Evolutionary conservation across 2,888 invertebrate genomes (phyloP), one percentile per base, ranked within the genome.

Genomic region (Meteorus colon): DNA sequence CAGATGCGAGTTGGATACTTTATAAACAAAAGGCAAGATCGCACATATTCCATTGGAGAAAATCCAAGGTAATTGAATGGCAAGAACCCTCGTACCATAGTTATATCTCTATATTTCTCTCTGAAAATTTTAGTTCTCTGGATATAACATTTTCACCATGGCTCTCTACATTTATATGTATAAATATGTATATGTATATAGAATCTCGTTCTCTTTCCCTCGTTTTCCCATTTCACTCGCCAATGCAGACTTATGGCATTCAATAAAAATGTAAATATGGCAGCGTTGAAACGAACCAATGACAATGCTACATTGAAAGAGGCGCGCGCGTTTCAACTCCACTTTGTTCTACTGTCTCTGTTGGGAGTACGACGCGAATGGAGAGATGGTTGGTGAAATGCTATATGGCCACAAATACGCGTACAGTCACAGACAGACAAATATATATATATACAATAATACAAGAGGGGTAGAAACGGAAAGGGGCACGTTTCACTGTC

Each of bases 261-360:
- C 90, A 89, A 90, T 89, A 89, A 90, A 90, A 90, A 90, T 90
- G 90, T 89, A 90, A 90, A 90, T 90, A 89, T 89, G 89, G 88
- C 89, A 86, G 88, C 88, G 84, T 73, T 86, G 83, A 85, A 88
- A 86, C 87, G 88, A 88, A 87, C 89, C 89, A 89, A 89, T 89
- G 89, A 89, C 89, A 88, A 87, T 85, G 87, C 88, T 86, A 87
- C 87, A 88, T 87, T 86, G 87, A 86, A 86, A 66, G 60, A 48
- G 66, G 60, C 59, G 67, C 55, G 55, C 55, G 55, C 19, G 55
- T 55, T 55, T 55, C 19, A 55, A 55, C 55, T 55, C 55, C 8
- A 55, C 8, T 55, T n/a, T 24, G 55, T 48, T n/a, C 16, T 55
- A 37, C 60, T 51, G 24, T 63, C 60, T 45, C n/a, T 31, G n/a